Evolutionary conservation across 2,888 invertebrate species (phyloP).

Genomic region (Rhamnusium bicolor): DNA sequence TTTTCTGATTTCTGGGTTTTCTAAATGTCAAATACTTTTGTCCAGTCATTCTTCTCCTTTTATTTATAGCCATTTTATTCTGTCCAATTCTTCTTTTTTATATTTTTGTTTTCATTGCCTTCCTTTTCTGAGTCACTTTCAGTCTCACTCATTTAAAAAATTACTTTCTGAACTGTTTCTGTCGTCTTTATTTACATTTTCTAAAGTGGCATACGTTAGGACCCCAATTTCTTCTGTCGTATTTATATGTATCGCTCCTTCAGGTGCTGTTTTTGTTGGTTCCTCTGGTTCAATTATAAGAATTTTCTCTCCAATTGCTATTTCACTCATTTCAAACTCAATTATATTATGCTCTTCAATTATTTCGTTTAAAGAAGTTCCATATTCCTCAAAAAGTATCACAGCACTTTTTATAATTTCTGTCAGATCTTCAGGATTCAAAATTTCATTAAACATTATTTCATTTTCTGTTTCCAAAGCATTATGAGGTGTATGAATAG

Average conservation of each 20-base stretch:
- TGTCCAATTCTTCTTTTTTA: neutral
- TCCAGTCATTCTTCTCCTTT: conserved; percentile 14
- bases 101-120: neutral
- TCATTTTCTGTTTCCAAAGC: neutral
- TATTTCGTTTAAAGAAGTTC: neutral
- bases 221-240: neutral
- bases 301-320: neutral
- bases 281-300: neutral
- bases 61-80: conserved; percentile 13
- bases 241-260: neutral
- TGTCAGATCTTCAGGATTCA: neutral
- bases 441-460: neutral
- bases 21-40: conserved; percentile 24
- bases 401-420: neutral
- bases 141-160: neutral
- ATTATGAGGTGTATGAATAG: neutral
- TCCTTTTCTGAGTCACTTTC: neutral
- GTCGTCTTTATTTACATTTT: neutral
- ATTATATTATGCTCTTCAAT: neutral
- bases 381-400: neutral
- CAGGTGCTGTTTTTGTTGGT: neutral
- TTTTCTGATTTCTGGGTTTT: conserved; percentile 25
- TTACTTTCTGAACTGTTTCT: neutral
- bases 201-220: neutral
- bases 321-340: neutral